These are phyloP conservation scores for Babylonia areolata DNA, from an alignment of 1,140 invertebrate genomes.

Conservation along the genomic window DNA sequence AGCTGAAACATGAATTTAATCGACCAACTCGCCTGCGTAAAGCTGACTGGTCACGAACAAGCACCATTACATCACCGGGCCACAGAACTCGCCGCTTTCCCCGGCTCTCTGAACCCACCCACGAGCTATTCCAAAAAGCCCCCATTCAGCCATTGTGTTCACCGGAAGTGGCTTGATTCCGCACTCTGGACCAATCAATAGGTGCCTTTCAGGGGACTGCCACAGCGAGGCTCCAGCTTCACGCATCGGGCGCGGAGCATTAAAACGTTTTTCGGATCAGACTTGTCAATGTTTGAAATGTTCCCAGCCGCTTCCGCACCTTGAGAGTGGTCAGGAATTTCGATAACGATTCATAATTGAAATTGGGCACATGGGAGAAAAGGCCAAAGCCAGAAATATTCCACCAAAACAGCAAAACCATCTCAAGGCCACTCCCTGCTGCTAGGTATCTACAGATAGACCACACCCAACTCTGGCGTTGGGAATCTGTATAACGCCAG, in stretches of 20 bases:
- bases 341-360: background rate
- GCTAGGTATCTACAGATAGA: too few species aligned
- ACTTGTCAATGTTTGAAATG: background rate
- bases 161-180: slow-evolving; percentile 17
- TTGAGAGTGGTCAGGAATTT: background rate
- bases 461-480: too few species aligned
- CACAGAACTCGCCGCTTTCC: background rate
- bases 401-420: background rate
- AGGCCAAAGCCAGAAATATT: background rate
- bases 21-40: background rate
- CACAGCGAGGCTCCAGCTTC: slow-evolving; percentile 18
- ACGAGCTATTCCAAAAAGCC: background rate
- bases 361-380: background rate
- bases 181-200: slow-evolving; percentile 31
- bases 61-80: background rate
- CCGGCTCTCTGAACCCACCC: background rate
- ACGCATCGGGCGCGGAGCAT: background rate
- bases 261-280: slow-evolving; percentile 24
- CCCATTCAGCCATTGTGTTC: slow-evolving; percentile 5
- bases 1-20: slow-evolving; percentile 4
- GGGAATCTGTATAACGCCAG: too few species aligned
- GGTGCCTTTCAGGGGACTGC: slow-evolving; percentile 21
- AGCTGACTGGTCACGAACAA: slow-evolving; percentile 4
- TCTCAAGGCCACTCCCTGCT: background rate
- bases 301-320: background rate